Evolutionary conservation across 2,888 invertebrate genomes (phyloP), one percentile per base, ranked within the genome.

Genomic region (Hermaeophaga mercurialis): DNA sequence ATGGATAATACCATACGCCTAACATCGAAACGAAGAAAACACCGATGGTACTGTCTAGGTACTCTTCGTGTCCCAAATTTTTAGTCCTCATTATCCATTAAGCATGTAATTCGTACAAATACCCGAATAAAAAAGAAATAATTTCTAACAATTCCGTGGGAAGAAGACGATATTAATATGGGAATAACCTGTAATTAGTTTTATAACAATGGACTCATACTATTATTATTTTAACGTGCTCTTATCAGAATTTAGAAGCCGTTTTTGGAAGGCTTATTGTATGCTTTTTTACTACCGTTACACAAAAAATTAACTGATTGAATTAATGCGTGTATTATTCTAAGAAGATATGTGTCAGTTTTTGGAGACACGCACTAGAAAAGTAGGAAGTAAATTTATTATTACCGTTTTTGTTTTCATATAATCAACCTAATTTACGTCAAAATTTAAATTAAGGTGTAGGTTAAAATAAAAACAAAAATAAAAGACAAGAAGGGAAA

Each of bases 51-150:
- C 39, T 39, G 39, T 19, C 39, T 39, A 12, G n/a, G 19, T n/a
- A n/a, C 24, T 22, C 43, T 43, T 43, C 43, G 43, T 43, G 43
- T 43, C 11, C 43, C 12, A 9, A 7, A 43, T 43, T 43, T 43
- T 43, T 43, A 43, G 43, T 43, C 43, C 43, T 43, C 43, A 24
- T 43, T 43, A 43, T 24, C 43, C 43, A 43, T 43, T 43, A 43
- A 43, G 43, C 43, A 43, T 43, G 24, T 43, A 24, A 43, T 43
- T 43, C 43, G 24, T 43, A 43, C 24, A 14, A 43, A 43, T 43
- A 26, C 43, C 43, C 14, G 7, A 11, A 43, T n/a, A n/a, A n/a
- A n/a, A n/a, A n/a, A 43, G 26, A 43, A 41, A 22, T 41, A 19
- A 19, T 11, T 14, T 19, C 12, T 8, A 43, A 43, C 24, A 43